phyloP scores from a whole-genome alignment of 2,888 invertebrate genomes.

The Brachylomia viminalis region DNA sequence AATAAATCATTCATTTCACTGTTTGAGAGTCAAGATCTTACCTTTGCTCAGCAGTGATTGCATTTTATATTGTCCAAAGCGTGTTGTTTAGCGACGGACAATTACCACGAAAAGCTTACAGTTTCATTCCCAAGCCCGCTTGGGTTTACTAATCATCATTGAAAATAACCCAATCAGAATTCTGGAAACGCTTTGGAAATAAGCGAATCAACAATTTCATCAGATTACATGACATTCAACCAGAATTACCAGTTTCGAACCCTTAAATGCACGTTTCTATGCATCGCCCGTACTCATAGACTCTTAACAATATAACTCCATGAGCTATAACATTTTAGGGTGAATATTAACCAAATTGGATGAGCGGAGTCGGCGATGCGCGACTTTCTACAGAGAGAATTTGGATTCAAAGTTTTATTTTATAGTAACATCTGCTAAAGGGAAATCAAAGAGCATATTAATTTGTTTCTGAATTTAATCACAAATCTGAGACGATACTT shows the following conservation, averaged over 20 bases:
- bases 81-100: neutral
- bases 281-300: slow-evolving; percentile 48
- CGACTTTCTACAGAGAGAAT: neutral
- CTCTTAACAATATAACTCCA: slow-evolving; percentile 60
- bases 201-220: slow-evolving; percentile 54
- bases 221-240: slow-evolving; percentile 58
- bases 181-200: slow-evolving; percentile 42
- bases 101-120: slow-evolving; percentile 5
- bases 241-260: slow-evolving; percentile 43
- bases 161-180: slow-evolving; percentile 43
- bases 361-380: slow-evolving; percentile 38
- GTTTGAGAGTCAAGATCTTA: neutral
- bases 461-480: slow-evolving; percentile 2
- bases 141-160: slow-evolving; percentile 23
- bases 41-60: neutral
- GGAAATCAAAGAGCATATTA: neutral
- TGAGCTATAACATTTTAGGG: slow-evolving; percentile 65
- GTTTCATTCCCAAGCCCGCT: neutral
- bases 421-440: neutral
- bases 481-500: neutral
- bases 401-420: slow-evolving; percentile 24
- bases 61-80: neutral
- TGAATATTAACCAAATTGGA: slow-evolving; percentile 67
- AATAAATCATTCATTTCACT: neutral
- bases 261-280: slow-evolving; percentile 64